Conservation (phyloP, 2,797 vertebrate genomes). For the Mus spretus region DNA sequence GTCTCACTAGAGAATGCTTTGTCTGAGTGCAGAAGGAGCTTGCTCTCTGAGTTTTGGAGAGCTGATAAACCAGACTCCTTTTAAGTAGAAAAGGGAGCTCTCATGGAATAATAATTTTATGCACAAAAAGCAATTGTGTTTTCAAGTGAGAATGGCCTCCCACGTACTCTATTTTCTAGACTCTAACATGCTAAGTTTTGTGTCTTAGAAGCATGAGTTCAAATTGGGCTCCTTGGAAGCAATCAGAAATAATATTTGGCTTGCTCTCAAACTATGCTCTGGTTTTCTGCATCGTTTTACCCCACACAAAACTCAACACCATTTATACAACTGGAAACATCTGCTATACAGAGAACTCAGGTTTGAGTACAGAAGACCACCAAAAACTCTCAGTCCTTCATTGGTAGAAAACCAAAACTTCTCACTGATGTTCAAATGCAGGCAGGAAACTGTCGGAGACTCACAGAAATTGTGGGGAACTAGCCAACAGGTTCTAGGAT, state of each 20-base stretch:
- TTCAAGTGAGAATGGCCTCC: constrained; percentile 63
- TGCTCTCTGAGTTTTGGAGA: constrained; percentile 73
- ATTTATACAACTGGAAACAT: constrained; percentile 84
- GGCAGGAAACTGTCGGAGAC: constrained; percentile 63
- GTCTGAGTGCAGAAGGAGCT: constrained; percentile 75
- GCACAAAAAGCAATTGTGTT: constrained; percentile 15
- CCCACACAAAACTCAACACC: constrained; percentile 74
- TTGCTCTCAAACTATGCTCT: constrained; percentile 72
- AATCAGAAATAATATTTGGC: constrained; percentile 83
- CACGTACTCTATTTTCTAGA: constrained; percentile 52
- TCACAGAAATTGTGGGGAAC: constrained; percentile 38
- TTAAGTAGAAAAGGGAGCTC: constrained; percentile 78
- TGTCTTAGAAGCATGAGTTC: constrained; percentile 83
- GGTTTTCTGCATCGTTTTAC: constrained; percentile 80
- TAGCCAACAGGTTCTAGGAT: constrained; percentile 68
- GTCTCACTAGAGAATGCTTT: constrained; percentile 78
- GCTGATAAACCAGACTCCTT: constrained; percentile 71
- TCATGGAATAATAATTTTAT: constrained; percentile 60
- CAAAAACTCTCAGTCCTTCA: constrained; percentile 73
- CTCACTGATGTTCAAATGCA: constrained; percentile 69
- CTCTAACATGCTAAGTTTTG: constrained; percentile 80
- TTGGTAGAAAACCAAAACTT: constrained; percentile 76
- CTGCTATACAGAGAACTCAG: constrained; percentile 65
- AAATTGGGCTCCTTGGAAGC: constrained; percentile 71
- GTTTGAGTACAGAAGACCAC: constrained; percentile 58